Base-by-base conservation (phyloP, 2,113 vertebrate genomes). In the Sinocyclocheilus grahami region DNA sequence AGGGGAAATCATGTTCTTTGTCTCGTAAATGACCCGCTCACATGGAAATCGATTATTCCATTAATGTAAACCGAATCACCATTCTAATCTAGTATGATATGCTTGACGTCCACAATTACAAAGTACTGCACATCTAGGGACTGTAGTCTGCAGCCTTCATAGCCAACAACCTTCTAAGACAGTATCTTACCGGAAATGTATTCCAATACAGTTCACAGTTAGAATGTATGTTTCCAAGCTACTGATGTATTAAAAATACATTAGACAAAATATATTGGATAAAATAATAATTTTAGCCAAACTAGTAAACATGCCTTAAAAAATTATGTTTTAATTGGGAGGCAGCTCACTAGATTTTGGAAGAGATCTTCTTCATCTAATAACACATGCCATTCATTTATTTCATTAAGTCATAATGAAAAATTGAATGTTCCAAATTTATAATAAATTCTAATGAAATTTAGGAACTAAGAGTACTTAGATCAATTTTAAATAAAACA, bases 41-140 rank as follows among this genome's bases (percentile, higher is more conserved):
- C 11, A 58, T 62, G 63, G 18, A 75, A 84, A 86, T 84, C 67
- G 80, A 42, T 84, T 88, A 83, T 85, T 51, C 53, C 16, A 55
- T 76, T 39, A 33, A 62, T 53, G 22, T 48, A 53, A 78, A 79
- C 46, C 30, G 3, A 76, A 46, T 16, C 37, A 37, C 30, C 27
- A 20, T 24, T 79, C 71, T 39, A 78, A 83, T 86, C 37, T 78
- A 63, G 62, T n/a, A 46, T 75, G 48, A 63, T 46, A n/a, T 60
- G 58, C n/a, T 37, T 78, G 60, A 85, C 10, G n/a, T 55, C 13
- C 72, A 77, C 42, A 27, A 12, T 78, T 55, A 39, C 33, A 46
- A 46, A 13, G 1, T 81, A 27, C 51, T 74, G 18, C 11, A 67
- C 30, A 78, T 37, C 14, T 53, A 39, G 18, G 55, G 51, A 39